Percentiles rank a stretch among this genome's conserved stretches.
These are phyloP conservation scores for Quadroppia sp. DNA, from an alignment of 2,888 invertebrate species.

Conservation along the genomic window DNA sequence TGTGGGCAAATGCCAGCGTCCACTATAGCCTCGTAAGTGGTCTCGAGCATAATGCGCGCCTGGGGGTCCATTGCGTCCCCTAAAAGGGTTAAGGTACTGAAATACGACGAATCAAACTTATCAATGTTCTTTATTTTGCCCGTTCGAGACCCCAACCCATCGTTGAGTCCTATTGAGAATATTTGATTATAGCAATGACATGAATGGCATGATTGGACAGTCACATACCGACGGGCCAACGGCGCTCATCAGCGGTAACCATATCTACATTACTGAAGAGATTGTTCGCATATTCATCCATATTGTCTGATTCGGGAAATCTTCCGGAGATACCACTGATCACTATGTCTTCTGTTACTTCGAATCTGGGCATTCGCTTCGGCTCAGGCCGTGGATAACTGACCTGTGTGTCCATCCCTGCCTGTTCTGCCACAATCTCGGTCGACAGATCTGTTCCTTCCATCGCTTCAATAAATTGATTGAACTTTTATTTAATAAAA, in stretches of 20 bases:
- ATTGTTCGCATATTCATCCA: slow-evolving; percentile 88
- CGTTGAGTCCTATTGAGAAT: slow-evolving; percentile 60
- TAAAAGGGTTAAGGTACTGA: slow-evolving; percentile 84
- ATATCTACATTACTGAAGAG: slow-evolving; percentile 86
- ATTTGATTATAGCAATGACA: not conserved
- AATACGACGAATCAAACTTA: slow-evolving; percentile 80
- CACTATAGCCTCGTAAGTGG: slow-evolving; percentile 82
- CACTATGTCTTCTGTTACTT: slow-evolving; percentile 68
- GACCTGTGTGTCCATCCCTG: slow-evolving; percentile 29
- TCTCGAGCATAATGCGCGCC: slow-evolving; percentile 78
- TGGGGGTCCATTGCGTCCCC: slow-evolving; percentile 90
- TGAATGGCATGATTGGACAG: not conserved
- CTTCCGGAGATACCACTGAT: slow-evolving; percentile 75
- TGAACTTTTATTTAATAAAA: not conserved
- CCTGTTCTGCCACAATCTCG: not conserved
- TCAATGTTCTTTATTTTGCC: slow-evolving; percentile 66
- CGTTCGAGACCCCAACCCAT: slow-evolving; percentile 69
- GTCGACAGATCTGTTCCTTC: not conserved
- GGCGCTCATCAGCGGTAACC: slow-evolving; percentile 81
- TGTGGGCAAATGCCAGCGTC: slow-evolving; percentile 83
- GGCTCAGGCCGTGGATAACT: slow-evolving; percentile 22
- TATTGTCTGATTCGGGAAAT: slow-evolving; percentile 81
- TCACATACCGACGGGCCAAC: slow-evolving; percentile 62
- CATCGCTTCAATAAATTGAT: not conserved
- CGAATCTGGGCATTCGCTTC: slow-evolving; percentile 1